Base-by-base conservation (phyloP, 2,888 invertebrate genomes). In the Apotomis turbidana region DNA sequence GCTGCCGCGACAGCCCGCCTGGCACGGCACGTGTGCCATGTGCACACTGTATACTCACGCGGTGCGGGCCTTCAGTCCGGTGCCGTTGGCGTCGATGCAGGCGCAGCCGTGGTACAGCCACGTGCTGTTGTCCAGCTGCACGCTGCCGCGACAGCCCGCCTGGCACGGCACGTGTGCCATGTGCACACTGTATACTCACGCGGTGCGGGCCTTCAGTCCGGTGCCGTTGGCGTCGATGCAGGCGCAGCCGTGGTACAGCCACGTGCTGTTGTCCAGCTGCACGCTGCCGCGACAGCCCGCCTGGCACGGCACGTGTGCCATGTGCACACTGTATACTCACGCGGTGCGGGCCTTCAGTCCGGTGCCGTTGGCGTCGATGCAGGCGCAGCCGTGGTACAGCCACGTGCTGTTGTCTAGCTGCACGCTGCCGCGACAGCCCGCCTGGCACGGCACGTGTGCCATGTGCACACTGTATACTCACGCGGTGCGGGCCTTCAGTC, bases 1-100 rank as follows among this genome's bases (percentile, higher is more conserved):
- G 63, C 86, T 86, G 71, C 70, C 75, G 38, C 74, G 92, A 85
- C 98, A 98, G 58, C 98, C 98, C 66, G 98, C 98, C 85, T 97
- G 97, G 87, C 98, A 98, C 62, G 98, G 96, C 15, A 1, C 15
- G 15, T 15, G 15, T 15, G 15, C 15, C 15, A 15, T 1, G 15
- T 15, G 15, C 15, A 15, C 15, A 15, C 15, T 15, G 15, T 15
- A 15, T 15, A 83, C 91, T 85, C 13, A 91, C 92, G 82, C 78
- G 9, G 80, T 74, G 12, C 80, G 62, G 0, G 84, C 85, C 73
- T 84, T 87, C 3, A 82, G 81, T 0, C 84, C 85, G 0, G 76
- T 76, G 6, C 68, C 72, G 38, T 77, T 75, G n/a, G 75, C 74
- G 70, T 88, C 82, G 68, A 93, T 83, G 68, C 93, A 93, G 5